These are phyloP conservation scores for Cherax quadricarinatus DNA, from an alignment of 1,140 invertebrate genomes.

Conservation along the genomic window DNA sequence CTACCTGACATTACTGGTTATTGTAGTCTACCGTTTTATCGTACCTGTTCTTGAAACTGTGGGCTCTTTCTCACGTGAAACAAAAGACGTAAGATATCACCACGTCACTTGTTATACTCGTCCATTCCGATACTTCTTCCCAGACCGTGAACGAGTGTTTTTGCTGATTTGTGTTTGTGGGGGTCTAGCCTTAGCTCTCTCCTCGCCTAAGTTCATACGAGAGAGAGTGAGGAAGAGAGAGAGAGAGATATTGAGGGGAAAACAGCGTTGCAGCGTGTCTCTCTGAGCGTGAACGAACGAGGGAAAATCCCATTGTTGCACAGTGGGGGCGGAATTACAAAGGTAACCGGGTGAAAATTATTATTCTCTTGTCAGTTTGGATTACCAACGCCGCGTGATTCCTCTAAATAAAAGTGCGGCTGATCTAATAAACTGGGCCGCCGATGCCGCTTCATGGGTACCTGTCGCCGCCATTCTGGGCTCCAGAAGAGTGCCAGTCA, in stretches of 20 bases:
- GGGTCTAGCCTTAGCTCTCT: too few species aligned
- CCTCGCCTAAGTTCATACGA: not conserved
- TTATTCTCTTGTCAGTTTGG: conserved; percentile 53
- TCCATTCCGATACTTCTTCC: too few species aligned
- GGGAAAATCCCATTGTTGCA: conserved; percentile 6
- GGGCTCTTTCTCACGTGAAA: too few species aligned
- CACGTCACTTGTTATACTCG: too few species aligned
- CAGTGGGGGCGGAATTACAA: conserved; percentile 26
- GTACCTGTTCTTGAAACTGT: too few species aligned
- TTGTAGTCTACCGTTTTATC: too few species aligned
- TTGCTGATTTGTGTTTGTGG: too few species aligned
- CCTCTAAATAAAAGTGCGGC: conserved; percentile 44
- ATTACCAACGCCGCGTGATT: conserved; percentile 52
- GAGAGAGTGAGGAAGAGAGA: conserved; percentile 1
- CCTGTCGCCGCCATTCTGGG: conserved; percentile 29
- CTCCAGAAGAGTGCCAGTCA: not conserved
- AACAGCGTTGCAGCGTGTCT: not conserved
- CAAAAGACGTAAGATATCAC: too few species aligned
- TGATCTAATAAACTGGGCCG: conserved; percentile 43
- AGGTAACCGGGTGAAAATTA: conserved; percentile 49
- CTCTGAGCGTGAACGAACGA: too few species aligned
- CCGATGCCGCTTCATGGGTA: conserved; percentile 22
- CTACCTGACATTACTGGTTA: too few species aligned
- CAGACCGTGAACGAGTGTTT: too few species aligned
- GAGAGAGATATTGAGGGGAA: conserved; percentile 10